Conservation (phyloP, 2,113 vertebrate species). For the Gymnorhina tibicen region DNA sequence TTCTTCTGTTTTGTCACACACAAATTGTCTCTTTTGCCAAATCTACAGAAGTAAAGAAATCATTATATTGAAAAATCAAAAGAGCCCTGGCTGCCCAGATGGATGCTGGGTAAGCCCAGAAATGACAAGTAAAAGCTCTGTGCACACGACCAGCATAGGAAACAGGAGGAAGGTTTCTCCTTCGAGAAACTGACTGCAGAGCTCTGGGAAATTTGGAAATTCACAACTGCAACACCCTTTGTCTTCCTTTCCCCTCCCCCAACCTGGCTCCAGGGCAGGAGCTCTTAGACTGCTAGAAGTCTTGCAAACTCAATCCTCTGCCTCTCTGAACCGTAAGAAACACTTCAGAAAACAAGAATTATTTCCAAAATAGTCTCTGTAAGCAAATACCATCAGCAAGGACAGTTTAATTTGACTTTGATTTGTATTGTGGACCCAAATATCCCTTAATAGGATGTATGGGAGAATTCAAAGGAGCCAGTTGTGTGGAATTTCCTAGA, state of each 20-base stretch:
- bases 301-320: background rate
- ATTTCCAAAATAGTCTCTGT: background rate
- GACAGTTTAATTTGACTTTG: background rate
- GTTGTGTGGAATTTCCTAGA: background rate
- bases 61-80: slow-evolving; percentile 3
- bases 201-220: background rate
- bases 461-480: background rate
- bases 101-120: slow-evolving; percentile 48
- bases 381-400: background rate
- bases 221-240: background rate
- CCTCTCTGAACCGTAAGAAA: background rate
- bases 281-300: background rate
- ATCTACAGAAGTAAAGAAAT: slow-evolving; percentile 50
- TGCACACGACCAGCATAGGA: background rate
- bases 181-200: background rate
- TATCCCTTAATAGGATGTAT: background rate
- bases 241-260: no score
- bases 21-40: background rate
- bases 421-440: background rate
- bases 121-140: background rate
- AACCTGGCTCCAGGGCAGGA: background rate
- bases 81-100: slow-evolving; percentile 12
- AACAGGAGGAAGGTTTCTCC: background rate
- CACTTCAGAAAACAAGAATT: background rate
- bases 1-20: slow-evolving; percentile 24